Conservation (phyloP, 2,113 vertebrate genomes). For the Arothron firmamentum region DNA sequence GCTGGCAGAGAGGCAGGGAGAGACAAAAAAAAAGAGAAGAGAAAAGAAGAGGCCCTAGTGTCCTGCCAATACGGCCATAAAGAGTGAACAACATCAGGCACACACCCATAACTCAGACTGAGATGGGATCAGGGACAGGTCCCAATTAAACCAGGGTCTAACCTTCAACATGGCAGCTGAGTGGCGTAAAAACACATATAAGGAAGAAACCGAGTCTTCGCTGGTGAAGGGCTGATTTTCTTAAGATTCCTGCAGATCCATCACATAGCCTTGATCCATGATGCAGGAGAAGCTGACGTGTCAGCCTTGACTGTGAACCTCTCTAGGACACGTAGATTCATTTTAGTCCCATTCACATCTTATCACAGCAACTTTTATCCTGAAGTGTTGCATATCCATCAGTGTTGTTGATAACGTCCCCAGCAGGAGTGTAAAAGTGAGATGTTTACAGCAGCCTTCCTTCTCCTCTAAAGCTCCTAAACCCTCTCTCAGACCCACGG, state of each 20-base stretch:
- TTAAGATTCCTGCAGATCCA: slow-evolving; percentile 5
- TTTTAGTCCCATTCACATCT: slow-evolving; percentile 9
- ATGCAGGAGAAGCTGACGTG: slow-evolving; percentile 1
- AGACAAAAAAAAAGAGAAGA: slow-evolving; percentile 29
- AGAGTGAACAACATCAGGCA: slow-evolving; percentile 59
- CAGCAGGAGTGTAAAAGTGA: slow-evolving; percentile 62
- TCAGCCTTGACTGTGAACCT: no score
- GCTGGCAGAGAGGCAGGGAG: slow-evolving; percentile 47
- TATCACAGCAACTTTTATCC: slow-evolving; percentile 2
- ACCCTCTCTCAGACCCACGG: slow-evolving; percentile 54
- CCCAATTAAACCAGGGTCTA: slow-evolving; percentile 50
- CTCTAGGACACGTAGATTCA: background rate
- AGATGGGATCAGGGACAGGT: slow-evolving; percentile 45
- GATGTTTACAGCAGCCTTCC: slow-evolving; percentile 61
- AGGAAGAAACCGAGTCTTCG: slow-evolving; percentile 11
- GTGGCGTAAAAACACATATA: slow-evolving; percentile 21
- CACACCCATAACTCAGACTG: slow-evolving; percentile 62
- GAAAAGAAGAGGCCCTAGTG: slow-evolving; percentile 20
- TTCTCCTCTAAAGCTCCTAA: slow-evolving; percentile 64
- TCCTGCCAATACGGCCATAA: slow-evolving; percentile 60
- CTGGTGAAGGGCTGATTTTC: slow-evolving; percentile 9
- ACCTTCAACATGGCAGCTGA: slow-evolving; percentile 21
- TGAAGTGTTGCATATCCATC: slow-evolving; percentile 49
- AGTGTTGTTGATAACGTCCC: slow-evolving; percentile 50
- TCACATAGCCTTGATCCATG: slow-evolving; percentile 2